Conservation (phyloP, 2,797 vertebrate species). For the Tapera naevia region DNA sequence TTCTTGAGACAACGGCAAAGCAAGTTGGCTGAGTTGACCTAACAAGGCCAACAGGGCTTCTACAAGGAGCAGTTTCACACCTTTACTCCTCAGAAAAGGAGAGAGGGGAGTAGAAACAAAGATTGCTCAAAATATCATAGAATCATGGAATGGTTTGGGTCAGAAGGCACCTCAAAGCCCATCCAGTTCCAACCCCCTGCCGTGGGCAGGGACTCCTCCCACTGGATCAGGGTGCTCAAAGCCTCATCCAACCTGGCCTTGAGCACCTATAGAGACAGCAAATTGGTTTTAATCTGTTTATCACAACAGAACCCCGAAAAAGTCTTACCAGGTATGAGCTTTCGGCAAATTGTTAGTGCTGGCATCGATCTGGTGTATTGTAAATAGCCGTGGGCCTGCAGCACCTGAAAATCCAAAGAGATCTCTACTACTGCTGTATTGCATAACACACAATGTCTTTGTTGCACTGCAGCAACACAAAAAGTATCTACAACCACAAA, state of each 20-base stretch:
- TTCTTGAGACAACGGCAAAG: background rate
- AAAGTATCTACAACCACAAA: background rate
- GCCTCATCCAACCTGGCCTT: no score
- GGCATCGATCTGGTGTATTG: conserved; percentile 97
- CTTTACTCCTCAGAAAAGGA: background rate
- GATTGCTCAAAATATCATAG: background rate
- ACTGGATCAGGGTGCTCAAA: no score
- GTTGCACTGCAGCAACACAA: background rate
- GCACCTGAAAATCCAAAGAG: conserved; percentile 80
- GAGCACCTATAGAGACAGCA: background rate
- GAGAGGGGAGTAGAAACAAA: no score
- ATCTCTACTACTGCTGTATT: background rate
- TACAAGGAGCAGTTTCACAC: background rate
- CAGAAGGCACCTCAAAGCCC: no score
- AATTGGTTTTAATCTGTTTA: background rate
- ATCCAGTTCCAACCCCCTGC: no score
- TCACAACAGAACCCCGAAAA: background rate
- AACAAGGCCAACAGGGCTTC: background rate
- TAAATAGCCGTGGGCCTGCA: conserved; percentile 93
- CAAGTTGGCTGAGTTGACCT: no score
- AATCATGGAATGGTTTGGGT: no score
- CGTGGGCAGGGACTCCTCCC: no score
- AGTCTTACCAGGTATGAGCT: conserved; percentile 92
- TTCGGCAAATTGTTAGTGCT: conserved; percentile 95
- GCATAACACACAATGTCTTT: background rate